These are phyloP conservation scores for Scelioninae gen. 2 DNA, from an alignment of 2,888 invertebrate genomes.

Conservation along the genomic window DNA sequence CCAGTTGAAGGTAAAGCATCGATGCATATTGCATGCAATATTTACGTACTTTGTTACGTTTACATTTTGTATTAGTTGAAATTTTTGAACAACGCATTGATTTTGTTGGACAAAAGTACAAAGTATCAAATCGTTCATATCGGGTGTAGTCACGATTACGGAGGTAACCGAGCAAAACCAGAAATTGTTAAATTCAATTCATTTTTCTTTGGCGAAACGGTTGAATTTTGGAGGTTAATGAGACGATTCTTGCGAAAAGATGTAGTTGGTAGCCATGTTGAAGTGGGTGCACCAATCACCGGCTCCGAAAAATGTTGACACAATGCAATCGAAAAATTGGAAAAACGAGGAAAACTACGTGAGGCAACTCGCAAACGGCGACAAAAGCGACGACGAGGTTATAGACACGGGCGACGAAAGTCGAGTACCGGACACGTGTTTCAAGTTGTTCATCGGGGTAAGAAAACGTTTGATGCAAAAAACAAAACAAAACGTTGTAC, in stretches of 20 bases:
- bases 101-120: too few relatives aligned
- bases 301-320: slow-evolving; percentile 66
- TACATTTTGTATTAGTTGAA: too few relatives aligned
- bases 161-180: slow-evolving; percentile 22
- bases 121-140: too few relatives aligned
- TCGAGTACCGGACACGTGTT: slow-evolving; percentile 60
- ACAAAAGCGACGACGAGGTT: neutral
- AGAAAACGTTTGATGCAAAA: slow-evolving; percentile 44
- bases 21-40: too few relatives aligned
- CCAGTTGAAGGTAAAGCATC: too few relatives aligned
- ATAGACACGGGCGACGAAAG: slow-evolving; percentile 10
- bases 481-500: too few relatives aligned
- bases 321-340: slow-evolving; percentile 37
- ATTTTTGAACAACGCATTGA: too few relatives aligned
- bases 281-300: slow-evolving; percentile 73
- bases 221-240: too few relatives aligned
- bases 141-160: too few relatives aligned
- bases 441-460: slow-evolving; percentile 67
- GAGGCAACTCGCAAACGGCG: neutral
- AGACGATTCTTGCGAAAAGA: too few relatives aligned
- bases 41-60: too few relatives aligned
- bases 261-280: slow-evolving; percentile 67
- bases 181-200: slow-evolving; percentile 41
- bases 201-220: too few relatives aligned
- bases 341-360: slow-evolving; percentile 23